Evolutionary conservation across 2,888 invertebrate species (phyloP), one percentile per base, ranked within the genome.

Genomic region (Seira ritae): DNA sequence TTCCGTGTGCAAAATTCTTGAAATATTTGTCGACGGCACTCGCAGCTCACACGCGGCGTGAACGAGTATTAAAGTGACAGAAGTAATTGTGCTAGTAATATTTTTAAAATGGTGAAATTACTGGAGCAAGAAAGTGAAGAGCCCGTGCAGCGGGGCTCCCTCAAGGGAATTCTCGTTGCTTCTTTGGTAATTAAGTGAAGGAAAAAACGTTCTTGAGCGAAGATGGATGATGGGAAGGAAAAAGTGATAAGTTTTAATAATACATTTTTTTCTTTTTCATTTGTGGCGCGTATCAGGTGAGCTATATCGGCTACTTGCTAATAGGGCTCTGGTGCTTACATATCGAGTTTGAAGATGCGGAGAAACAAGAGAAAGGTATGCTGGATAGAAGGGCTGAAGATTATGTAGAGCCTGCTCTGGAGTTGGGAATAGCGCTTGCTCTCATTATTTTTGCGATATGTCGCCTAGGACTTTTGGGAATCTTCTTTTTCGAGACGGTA

Each of bases 41-140:
- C n/a, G n/a, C n/a, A n/a, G n/a, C n/a, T n/a, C n/a, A n/a, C n/a
- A n/a, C n/a, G n/a, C n/a, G n/a, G n/a, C n/a, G n/a, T n/a, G n/a
- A n/a, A n/a, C n/a, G n/a, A n/a, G n/a, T n/a, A n/a, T n/a, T n/a
- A n/a, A n/a, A n/a, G n/a, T n/a, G n/a, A n/a, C n/a, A n/a, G n/a
- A n/a, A n/a, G n/a, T n/a, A n/a, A n/a, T n/a, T n/a, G n/a, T n/a
- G n/a, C n/a, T n/a, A n/a, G n/a, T n/a, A n/a, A n/a, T n/a, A n/a
- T n/a, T n/a, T n/a, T n/a, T n/a, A 79, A 42, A 24, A 79, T 79
- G 79, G 79, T 79, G n/a, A 79, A 79, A 20, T 67, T 79, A 67
- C 37, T 79, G 66, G 79, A 72, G 1, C 50, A 50, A 50, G 79
- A 72, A 42, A 67, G 55, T 12, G 37, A n/a, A n/a, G n/a, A 17